Evolutionary conservation across 1,140 invertebrate species (phyloP).

Genomic region (Agraylea sexmaculata): DNA sequence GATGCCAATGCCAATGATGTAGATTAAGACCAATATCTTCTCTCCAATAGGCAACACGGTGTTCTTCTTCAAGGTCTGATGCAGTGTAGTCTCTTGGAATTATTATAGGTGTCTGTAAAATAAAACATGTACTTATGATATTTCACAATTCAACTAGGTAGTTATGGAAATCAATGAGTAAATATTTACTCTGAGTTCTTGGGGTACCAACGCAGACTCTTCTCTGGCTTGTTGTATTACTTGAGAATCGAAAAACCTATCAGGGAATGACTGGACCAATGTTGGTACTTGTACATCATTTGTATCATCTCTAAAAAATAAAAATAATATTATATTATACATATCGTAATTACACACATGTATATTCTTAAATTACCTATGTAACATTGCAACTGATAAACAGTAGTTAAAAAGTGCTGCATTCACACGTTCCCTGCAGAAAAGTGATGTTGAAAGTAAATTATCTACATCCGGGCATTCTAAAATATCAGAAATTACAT

Average conservation of each 20-base stretch:
- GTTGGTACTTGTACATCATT: slow-evolving; percentile 56
- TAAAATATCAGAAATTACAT: slow-evolving; percentile 24
- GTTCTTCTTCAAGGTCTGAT: slow-evolving; percentile 57
- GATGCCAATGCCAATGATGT: slow-evolving; percentile 78
- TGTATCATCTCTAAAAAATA: slow-evolving; percentile 45
- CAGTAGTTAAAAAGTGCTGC: slow-evolving; percentile 68
- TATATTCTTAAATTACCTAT: slow-evolving; percentile 45
- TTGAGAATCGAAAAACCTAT: slow-evolving; percentile 62
- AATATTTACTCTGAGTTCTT: slow-evolving; percentile 45
- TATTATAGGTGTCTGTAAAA: slow-evolving; percentile 47
- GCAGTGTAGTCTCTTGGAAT: slow-evolving; percentile 64
- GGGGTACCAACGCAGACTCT: slow-evolving; percentile 48
- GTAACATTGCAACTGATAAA: slow-evolving; percentile 58
- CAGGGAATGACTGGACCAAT: slow-evolving; percentile 60
- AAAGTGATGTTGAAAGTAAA: slow-evolving; percentile 54
- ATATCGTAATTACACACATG: no score
- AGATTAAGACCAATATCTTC: slow-evolving; percentile 62
- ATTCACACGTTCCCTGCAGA: slow-evolving; percentile 60
- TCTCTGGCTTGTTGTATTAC: slow-evolving; percentile 56
- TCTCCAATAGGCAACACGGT: slow-evolving; percentile 63
- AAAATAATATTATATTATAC: slow-evolving; percentile 20
- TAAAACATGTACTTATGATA: slow-evolving; percentile 1
- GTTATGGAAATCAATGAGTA: neutral
- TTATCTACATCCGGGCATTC: slow-evolving; percentile 57
- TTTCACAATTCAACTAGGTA: neutral